Evolutionary conservation across 2,113 vertebrate genomes (phyloP).

Genomic region (Stomatorhinus ivindoensis): DNA sequence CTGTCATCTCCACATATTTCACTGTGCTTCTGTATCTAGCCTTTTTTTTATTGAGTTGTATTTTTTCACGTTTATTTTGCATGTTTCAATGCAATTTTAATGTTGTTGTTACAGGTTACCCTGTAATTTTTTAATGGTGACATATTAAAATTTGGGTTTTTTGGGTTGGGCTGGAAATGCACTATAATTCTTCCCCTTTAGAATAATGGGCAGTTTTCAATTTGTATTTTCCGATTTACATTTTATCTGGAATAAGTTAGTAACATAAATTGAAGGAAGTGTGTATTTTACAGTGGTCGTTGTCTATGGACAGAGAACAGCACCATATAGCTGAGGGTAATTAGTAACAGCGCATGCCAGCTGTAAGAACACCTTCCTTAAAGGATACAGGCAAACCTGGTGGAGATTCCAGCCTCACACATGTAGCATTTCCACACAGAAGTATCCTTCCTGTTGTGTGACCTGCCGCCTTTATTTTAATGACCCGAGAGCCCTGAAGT

Average conservation of each 20-base stretch:
- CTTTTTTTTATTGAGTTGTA: neutral
- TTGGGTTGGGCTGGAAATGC: neutral
- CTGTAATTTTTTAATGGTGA: neutral
- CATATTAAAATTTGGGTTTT: neutral
- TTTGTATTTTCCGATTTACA: neutral
- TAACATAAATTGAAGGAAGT: neutral
- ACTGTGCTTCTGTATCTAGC: neutral
- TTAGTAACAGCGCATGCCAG: neutral
- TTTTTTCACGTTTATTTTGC: neutral
- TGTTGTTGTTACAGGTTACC: neutral
- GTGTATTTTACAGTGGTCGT: neutral
- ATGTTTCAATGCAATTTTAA: neutral
- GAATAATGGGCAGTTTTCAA: neutral
- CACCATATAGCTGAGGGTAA: neutral
- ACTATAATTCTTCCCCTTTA: neutral
- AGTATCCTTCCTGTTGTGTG: neutral
- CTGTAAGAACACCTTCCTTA: neutral
- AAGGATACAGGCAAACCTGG: neutral
- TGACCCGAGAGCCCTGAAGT: neutral
- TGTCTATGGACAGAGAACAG: neutral
- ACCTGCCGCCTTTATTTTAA: neutral
- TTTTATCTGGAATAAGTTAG: neutral
- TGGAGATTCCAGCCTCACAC: neutral
- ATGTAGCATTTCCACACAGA: neutral
- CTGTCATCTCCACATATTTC: neutral